Evolutionary conservation across 2,113 vertebrate genomes (phyloP), one percentile per base, ranked within the genome.

Genomic region (Ptychochromis oligacanthus): DNA sequence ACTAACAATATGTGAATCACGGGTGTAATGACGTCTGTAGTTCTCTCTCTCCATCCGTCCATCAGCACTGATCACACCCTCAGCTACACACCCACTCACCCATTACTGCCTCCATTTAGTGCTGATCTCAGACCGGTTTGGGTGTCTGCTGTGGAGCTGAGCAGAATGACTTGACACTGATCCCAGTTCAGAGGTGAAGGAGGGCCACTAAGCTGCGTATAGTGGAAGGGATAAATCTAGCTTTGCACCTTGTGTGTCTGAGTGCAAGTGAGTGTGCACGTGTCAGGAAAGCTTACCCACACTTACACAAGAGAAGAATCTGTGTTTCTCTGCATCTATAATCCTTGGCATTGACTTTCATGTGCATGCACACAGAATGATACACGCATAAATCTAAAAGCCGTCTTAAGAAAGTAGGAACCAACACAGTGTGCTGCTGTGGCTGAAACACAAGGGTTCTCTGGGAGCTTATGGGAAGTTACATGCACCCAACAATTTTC

Each of bases 101-200:
- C 77, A 18, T n/a, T 4, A 17, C 31, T 26, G 10, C 56, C 72
- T 65, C 54, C 20, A 34, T 58, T 88, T 31, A 28, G 36, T 18
- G 20, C 77, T 84, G 84, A 84, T 87, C 75, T 85, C 72, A 72
- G 74, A 89, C 13, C 61, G 56, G 43, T 43, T 40, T 56, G 52
- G 58, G 49, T 28, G 40, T 86, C 54, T 59, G 57, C 75, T 57
- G 59, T 64, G 34, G 22, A 77, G 67, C 77, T 54, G 40, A 74
- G 70, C 54, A 54, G n/a, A 64, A 52, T 40, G 40, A 77, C 57
- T 52, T 72, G 64, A 85, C 75, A 75, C 76, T 89, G 87, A 88
- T 84, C 83, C 64, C 57, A 82, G 88, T 84, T 84, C 82, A 90
- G 79, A 79, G 80, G 62, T 89, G 81, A 86, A 79, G 26, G 38